Evolutionary conservation across 2,888 invertebrate species (phyloP), one percentile per base, ranked within the genome.

Genomic region (Phalangium opilio): DNA sequence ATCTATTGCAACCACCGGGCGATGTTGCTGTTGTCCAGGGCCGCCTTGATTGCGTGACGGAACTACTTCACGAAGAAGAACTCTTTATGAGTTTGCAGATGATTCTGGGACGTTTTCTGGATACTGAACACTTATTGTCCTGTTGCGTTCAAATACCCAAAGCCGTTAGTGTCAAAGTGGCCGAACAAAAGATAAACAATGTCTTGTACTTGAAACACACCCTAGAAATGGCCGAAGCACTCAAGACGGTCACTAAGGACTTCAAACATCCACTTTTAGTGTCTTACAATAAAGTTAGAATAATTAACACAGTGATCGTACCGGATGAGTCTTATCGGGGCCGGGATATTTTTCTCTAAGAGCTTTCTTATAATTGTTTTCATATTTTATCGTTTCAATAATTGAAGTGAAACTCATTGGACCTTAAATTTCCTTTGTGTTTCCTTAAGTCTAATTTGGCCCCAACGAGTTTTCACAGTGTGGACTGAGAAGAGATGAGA

Each of bases 161-260:
- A 50, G 63, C 65, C 46, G 68, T 70, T 46, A 69, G 69, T 4
- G 61, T 71, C 17, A 66, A 65, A 42, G 69, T 70, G 19, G 79
- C 83, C 0, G 84, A 86, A 60, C 75, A 75, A 2, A 81, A 84
- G 63, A 70, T 90, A 35, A 83, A 82, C 60, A 82, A 83, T 62
- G 71, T 80, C 1, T 69, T 90, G 12, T 68, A 79, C 7, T 65
- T 91, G 32, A 89, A 89, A 65, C 78, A 78, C 40, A 75, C 79
- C 0, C 71, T 90, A 62, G 81, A 83, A 50, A 63, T 77, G 46
- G 69, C 90, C 1, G 75, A 77, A 1, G 76, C 76, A 3, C 68
- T 90, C 7, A 66, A 69, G 8, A 72, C 74, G 19, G 71, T 74
- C 1, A 62, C 83, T 3, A 63, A 66, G 27, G 61, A 63, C 1